Evolutionary conservation across 2,113 vertebrate genomes (phyloP), one percentile per base, ranked within the genome.

Genomic region (Sakesphorus luctuosus): DNA sequence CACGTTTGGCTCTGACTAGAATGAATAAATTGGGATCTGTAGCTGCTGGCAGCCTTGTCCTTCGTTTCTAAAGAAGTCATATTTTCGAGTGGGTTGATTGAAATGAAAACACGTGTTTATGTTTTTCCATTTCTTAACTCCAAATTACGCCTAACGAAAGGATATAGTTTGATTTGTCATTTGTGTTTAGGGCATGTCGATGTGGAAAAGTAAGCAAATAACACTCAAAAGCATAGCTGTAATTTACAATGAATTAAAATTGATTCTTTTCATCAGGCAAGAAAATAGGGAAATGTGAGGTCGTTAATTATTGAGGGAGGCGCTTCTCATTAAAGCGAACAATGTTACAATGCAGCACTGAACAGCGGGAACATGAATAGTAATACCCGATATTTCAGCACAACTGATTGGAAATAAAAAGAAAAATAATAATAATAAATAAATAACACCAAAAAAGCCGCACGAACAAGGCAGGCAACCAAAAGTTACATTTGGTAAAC

Each of bases 241-340:
- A 98, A 98, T 98, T 98, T 98, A 96, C 97, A 93, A 96, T 77
- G 98, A 98, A 98, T 98, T 98, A 98, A 98, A 98, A 98, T 98
- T 98, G 98, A 98, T 98, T 98, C 97, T 98, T 98, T 98, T 98
- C 98, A 98, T 98, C 98, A 98, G 96, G 97, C 97, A 97, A 98
- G 98, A 98, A 98, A 98, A 98, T 97, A 98, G 97, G 97, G 97
- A 98, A 98, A 98, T 98, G 98, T 97, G 97, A 97, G 97, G 95
- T 98, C 97, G 98, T 98, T 98, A 98, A 98, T 98, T 98, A 98
- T 98, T 97, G 97, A 97, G 96, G 97, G 98, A 98, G 98, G 97
- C 97, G 90, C 97, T 97, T 97, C 97, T 98, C 98, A 98, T 98
- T 98, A 98, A 97, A 97, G 97, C 92, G 91, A 98, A 97, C 98